A percentile compares a stretch with the other conserved stretches of the same genome.
Evolutionary conservation across 2,888 invertebrate genomes (phyloP).

Genomic region (Nesidiocoris tenuis): DNA sequence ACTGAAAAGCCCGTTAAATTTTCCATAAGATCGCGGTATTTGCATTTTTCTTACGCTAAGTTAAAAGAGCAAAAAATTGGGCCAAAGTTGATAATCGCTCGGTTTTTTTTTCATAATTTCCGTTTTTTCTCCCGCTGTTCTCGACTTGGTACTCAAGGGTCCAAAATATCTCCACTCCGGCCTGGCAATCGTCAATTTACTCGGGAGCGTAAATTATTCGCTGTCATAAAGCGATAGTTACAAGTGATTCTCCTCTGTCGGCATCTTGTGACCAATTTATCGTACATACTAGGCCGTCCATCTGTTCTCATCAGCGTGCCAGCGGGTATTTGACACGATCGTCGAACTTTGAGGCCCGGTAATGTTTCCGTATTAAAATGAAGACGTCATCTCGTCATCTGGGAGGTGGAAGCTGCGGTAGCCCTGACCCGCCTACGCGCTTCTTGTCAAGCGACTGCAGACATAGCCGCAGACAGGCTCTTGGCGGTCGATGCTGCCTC

Average conservation of each 20-base stretch:
- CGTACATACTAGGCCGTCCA: not conserved
- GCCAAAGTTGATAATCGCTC: too few species aligned
- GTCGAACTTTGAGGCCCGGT: not conserved
- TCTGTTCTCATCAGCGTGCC: not conserved
- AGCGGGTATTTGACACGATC: not conserved
- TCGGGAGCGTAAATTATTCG: not conserved
- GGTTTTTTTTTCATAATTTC: too few species aligned
- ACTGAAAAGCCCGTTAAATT: too few species aligned
- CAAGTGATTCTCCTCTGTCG: not conserved
- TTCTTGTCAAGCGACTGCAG: not conserved
- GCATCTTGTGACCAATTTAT: not conserved
- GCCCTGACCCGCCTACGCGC: not conserved
- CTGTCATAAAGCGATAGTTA: not conserved
- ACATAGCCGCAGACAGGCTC: not conserved
- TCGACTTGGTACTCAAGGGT: too few species aligned
- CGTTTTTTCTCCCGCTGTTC: too few species aligned
- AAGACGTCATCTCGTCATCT: not conserved
- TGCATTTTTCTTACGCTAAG: too few species aligned
- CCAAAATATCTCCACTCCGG: too few species aligned
- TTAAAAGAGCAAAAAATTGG: too few species aligned
- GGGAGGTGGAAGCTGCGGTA: not conserved
- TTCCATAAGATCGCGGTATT: too few species aligned
- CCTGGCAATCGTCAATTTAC: too few species aligned
- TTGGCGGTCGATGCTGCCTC: not conserved
- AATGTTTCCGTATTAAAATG: not conserved